phyloP scores from a whole-genome alignment of 2,113 vertebrate species.

The Lepidothrix coronata region DNA sequence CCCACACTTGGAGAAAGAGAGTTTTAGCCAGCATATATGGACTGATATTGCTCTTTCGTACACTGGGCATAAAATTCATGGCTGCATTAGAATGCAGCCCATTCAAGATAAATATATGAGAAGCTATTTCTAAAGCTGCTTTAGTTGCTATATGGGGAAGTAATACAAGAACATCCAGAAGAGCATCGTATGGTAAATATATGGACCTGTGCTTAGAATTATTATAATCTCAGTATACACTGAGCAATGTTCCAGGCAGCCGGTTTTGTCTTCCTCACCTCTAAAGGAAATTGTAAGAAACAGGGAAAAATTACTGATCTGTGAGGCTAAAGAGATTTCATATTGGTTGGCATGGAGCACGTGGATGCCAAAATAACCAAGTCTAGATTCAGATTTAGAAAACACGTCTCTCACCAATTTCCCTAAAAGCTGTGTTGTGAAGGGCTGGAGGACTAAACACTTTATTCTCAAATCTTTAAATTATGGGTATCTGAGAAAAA shows the following conservation, averaged over 20 bases:
- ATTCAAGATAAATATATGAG: background rate
- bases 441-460: background rate
- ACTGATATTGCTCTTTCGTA: constrained; percentile 26
- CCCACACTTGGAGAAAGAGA: background rate
- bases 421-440: background rate
- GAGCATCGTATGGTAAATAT: background rate
- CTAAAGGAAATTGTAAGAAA: background rate
- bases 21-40: background rate
- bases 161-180: background rate
- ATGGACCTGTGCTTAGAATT: background rate
- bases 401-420: background rate
- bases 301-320: background rate
- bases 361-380: background rate
- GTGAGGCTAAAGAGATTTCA: background rate
- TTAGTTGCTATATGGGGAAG: background rate
- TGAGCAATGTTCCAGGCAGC: background rate
- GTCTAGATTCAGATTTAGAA: background rate
- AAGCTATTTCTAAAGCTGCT: constrained; percentile 20
- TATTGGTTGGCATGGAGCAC: background rate
- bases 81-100: background rate
- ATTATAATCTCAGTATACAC: background rate
- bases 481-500: background rate
- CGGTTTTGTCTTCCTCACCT: background rate
- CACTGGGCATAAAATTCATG: background rate
- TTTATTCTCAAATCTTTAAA: background rate